phyloP scores from a whole-genome alignment of 2,888 invertebrate genomes.

The Tenthredo scrophulariae region DNA sequence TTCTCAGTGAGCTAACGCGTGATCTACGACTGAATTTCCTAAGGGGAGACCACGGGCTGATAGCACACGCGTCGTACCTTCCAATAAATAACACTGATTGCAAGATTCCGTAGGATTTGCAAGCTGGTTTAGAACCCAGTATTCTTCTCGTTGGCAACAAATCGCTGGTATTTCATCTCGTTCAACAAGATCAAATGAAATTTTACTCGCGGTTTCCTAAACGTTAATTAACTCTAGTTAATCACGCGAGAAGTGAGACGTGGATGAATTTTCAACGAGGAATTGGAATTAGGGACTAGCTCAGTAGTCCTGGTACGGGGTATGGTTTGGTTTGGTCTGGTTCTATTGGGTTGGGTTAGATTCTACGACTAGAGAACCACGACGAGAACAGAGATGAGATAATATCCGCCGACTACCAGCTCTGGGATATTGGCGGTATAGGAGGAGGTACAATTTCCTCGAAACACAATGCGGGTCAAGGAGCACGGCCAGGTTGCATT shows the following conservation, averaged over 20 bases:
- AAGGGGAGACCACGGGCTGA: conserved; percentile 47
- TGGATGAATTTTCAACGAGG: conserved; percentile 16
- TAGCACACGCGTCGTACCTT: conserved; percentile 55
- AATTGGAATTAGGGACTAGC: background rate
- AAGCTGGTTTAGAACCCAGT: background rate
- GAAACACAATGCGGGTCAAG: conserved; percentile 66
- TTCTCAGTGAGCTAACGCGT: conserved; percentile 54
- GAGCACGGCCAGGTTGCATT: conserved; percentile 52
- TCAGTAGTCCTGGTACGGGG: background rate
- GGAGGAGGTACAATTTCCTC: conserved; percentile 69
- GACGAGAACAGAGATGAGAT: conserved; percentile 62
- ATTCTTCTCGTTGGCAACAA: background rate
- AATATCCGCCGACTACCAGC: conserved; percentile 69
- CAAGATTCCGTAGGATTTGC: conserved; percentile 59
- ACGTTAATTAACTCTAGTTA: conserved; percentile 12
- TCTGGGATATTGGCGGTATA: conserved; percentile 69
- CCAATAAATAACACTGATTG: conserved; percentile 64
- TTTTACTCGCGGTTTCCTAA: background rate
- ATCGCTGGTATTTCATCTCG: background rate
- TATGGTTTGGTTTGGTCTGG: background rate
- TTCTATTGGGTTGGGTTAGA: background rate
- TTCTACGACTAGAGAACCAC: conserved; percentile 15
- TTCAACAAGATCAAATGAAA: background rate
- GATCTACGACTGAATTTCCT: conserved; percentile 61
- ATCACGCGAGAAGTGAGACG: background rate